Evolutionary conservation across 2,797 vertebrate genomes (phyloP).

Genomic region (Esox masquinongy): DNA sequence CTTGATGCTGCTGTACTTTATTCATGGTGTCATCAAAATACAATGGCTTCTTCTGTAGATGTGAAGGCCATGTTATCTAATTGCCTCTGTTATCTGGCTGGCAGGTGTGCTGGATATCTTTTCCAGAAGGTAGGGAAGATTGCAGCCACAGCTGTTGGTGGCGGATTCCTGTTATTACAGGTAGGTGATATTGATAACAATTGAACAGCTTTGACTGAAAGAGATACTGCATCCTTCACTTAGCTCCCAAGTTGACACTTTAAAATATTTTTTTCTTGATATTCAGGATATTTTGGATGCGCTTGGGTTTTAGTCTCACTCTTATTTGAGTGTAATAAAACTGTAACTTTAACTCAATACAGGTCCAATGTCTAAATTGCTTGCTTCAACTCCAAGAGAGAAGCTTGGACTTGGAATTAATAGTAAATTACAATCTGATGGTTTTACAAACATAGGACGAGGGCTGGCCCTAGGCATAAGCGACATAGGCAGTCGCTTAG

Average conservation of each 20-base stretch:
- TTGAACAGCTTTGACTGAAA: no score
- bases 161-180: constrained; percentile 96
- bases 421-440: neutral
- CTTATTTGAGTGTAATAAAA: no score
- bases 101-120: constrained; percentile 97
- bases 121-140: constrained; percentile 98
- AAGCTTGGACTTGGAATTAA: neutral
- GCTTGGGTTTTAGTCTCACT: no score
- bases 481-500: no score
- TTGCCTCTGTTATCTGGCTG: neutral
- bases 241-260: no score
- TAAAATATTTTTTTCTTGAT: no score
- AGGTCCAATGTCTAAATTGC: neutral
- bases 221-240: no score
- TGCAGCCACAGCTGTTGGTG: constrained; percentile 93
- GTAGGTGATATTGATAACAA: constrained; percentile 63
- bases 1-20: neutral
- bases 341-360: neutral
- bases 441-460: neutral
- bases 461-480: no score
- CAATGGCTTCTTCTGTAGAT: neutral
- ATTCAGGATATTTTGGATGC: no score
- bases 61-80: no score
- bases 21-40: neutral
- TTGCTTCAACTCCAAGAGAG: neutral